Evolutionary conservation across 1,140 invertebrate genomes (phyloP).

Genomic region (Drosophila paulistorum): DNA sequence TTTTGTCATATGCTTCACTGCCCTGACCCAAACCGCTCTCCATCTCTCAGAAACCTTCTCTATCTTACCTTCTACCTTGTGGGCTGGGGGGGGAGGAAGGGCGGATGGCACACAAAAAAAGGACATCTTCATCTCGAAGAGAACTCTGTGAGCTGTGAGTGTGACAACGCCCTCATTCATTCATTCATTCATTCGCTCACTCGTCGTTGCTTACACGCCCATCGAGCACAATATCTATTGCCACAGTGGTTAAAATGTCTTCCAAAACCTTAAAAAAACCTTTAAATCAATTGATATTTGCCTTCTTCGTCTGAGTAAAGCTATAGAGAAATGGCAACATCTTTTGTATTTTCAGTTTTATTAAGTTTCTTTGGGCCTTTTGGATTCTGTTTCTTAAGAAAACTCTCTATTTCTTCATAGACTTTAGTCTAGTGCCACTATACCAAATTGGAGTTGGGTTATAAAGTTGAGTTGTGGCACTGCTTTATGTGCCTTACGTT

Average conservation of each 20-base stretch:
- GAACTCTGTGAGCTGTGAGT: conserved; percentile 54
- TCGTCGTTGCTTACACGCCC: conserved; percentile 77
- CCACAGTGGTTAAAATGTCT: conserved; percentile 20
- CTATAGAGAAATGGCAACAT: too few species aligned
- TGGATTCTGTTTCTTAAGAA: not conserved
- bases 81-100: too few species aligned
- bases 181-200: conserved; percentile 65
- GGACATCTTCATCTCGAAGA: conserved; percentile 29
- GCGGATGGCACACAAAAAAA: conserved; percentile 17
- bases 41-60: not conserved
- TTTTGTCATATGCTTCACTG: conserved; percentile 69
- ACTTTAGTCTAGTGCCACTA: not conserved
- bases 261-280: not conserved
- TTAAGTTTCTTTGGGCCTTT: not conserved
- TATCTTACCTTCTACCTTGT: not conserved
- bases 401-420: too few species aligned
- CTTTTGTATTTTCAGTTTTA: too few species aligned
- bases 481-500: conserved; percentile 14
- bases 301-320: too few species aligned
- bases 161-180: conserved; percentile 57
- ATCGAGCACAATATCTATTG: conserved; percentile 64
- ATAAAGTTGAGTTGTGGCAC: conserved; percentile 9
- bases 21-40: conserved; percentile 1
- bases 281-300: not conserved
- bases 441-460: conserved; percentile 13